Evolutionary conservation across 2,113 vertebrate species (phyloP), one percentile per base, ranked within the genome.

Genomic region (Nothoprocta pentlandii): DNA sequence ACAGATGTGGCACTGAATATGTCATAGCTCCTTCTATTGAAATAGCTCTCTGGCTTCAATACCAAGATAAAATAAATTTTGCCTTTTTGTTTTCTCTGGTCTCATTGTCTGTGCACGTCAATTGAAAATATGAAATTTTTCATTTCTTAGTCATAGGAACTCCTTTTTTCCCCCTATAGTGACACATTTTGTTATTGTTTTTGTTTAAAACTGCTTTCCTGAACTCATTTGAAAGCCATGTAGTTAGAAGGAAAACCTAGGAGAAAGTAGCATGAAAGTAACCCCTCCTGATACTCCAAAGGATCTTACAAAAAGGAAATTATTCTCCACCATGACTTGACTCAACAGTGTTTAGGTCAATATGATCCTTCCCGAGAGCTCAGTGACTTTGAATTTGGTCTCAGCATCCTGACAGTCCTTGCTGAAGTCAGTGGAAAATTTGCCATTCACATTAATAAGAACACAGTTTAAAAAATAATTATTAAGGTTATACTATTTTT

Each of bases 151-250:
- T 74, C 59, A 89, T 14, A 61, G 63, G 92, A 80, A 69, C 8
- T 32, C 30, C 22, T 78, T 82, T 77, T 47, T 47, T 10, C 2
- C 10, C 61, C 51, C 22, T n/a, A 36, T 84, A 87, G 90, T 89
- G 83, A 94, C 59, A 53, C 63, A 49, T 71, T 97, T 84, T 94
- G 73, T 84, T 74, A 53, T 42, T 68, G 68, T 80, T 67, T 66
- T 80, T 90, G 63, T 54, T 88, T 79, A 79, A 84, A 91, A 54
- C 54, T 87, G 16, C 13, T 80, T 87, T 91, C 91, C 56, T 68
- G 26, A 81, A 66, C 23, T 85, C 21, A 67, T 90, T 93, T 93
- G 62, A 81, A 86, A 91, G 22, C 30, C 20, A 42, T 28, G 21
- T 95, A 87, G 44, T 30, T 61, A 74, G 70, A 88, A 90, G 92